Base-by-base conservation (phyloP, 2,113 vertebrate species). In the Pollachius pollachius region DNA sequence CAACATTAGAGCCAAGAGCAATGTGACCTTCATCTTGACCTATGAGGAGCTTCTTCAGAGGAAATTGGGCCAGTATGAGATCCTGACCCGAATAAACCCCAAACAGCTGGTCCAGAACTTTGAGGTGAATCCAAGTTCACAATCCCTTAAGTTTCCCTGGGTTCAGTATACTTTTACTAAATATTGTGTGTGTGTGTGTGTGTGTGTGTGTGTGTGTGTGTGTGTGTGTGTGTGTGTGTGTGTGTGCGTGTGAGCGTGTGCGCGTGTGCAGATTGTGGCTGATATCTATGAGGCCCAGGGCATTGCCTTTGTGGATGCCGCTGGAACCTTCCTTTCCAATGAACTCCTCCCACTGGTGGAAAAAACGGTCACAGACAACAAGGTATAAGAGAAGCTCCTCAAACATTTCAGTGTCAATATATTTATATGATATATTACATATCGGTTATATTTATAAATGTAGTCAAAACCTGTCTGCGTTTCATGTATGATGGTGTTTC, bases 41-140 rank as follows among this genome's bases (percentile, higher is more conserved):
- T 94, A 98, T 0, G 97, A 99, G 83, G 97, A 99, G 79, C 88
- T 99, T 76, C 91, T 99, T 74, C 94, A 95, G 78, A 90, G 96
- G 63, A 88, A 74, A 23, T 82, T 93, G 63, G 93, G 89, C 64
- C 93, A 92, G 62, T 99, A 98, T 3, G 92, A 98, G 86, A 92
- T 98, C 73, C 78, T 93, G 82, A 94, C 92, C 67, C 93, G 94
- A 88, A 93, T 99, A 58, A 95, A 94, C 81, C 96, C 95, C 3
- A 94, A 94, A 80, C 92, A 95, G 67, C 85, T 94, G 52, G 93
- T 99, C 63, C 92, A 93, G 48, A 77, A 95, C 23, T 87, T 81
- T 66, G 12, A 84, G 76, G 88, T 87, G 58, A 70, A 15, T 52
- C 21, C 60, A 52, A 16, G 1, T 65, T 52, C 19, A 7, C 15